Evolutionary conservation across 2,797 vertebrate species (phyloP).

Genomic region (Lophotriccus pileatus): DNA sequence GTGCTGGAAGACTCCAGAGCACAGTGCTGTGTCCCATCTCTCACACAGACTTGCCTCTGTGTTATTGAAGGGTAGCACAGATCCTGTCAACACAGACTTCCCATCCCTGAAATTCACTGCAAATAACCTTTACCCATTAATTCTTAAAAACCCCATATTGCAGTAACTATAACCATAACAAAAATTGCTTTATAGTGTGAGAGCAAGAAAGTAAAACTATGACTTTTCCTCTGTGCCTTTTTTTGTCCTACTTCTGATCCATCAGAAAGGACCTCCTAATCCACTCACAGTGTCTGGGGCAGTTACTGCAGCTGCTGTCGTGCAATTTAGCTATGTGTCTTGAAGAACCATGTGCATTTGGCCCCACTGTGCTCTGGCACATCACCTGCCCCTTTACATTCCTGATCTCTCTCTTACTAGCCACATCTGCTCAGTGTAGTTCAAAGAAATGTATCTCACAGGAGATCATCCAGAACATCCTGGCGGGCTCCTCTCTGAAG

Average conservation of each 20-base stretch:
- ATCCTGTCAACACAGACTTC: not conserved
- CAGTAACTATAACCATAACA: not conserved
- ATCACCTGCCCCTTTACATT: not conserved
- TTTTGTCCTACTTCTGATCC: not conserved
- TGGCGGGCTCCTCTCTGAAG: not conserved
- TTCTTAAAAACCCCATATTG: not conserved
- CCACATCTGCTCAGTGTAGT: not conserved
- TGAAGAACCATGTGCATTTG: not conserved
- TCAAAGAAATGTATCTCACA: slow-evolving; percentile 7
- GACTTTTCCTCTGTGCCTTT: not conserved
- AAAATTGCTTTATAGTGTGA: not conserved
- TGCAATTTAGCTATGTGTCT: not conserved
- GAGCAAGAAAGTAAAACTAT: not conserved
- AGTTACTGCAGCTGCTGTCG: not conserved
- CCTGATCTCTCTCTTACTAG: not conserved
- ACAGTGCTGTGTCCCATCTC: rapidly evolving
- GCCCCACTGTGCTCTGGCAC: not conserved
- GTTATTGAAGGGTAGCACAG: not conserved
- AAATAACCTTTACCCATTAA: not conserved
- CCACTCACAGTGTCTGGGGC: not conserved
- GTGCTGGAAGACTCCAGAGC: not conserved
- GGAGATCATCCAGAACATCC: slow-evolving; percentile 4
- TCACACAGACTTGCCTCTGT: not conserved
- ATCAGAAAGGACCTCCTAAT: not conserved
- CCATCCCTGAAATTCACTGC: not conserved